These are phyloP conservation scores for Hecatera dysodea DNA, from an alignment of 2,888 invertebrate genomes.

Conservation along the genomic window DNA sequence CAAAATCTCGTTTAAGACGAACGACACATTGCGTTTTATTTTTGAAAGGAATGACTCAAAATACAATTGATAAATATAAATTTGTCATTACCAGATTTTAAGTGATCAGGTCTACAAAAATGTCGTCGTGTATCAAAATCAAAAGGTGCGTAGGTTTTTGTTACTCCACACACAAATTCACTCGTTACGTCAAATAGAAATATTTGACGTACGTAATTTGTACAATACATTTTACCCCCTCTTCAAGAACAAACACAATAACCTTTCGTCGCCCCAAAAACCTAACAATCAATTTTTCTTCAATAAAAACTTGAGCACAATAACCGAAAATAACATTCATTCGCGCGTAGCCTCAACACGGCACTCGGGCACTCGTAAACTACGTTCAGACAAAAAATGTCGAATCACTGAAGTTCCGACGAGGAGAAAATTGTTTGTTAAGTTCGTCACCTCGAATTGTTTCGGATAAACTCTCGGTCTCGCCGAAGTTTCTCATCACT, in stretches of 20 bases:
- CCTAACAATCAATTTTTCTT: conserved; percentile 56
- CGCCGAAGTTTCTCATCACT: conserved; percentile 54
- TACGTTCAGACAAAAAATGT: conserved; percentile 58
- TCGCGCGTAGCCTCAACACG: conserved; percentile 49
- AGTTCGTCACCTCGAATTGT: conserved; percentile 72
- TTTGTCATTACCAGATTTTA: background rate
- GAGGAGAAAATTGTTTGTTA: conserved; percentile 69
- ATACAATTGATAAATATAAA: background rate
- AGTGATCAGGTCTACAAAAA: background rate
- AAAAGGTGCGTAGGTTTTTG: background rate
- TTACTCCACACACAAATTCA: background rate
- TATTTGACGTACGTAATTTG: no score
- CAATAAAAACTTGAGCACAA: conserved; percentile 55
- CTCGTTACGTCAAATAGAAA: background rate
- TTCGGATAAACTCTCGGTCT: conserved; percentile 64
- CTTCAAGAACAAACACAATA: conserved; percentile 26
- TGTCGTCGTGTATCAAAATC: background rate
- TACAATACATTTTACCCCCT: conserved; percentile 4
- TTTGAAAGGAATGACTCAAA: background rate
- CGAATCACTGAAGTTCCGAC: conserved; percentile 61
- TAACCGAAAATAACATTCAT: conserved; percentile 51
- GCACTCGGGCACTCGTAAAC: conserved; percentile 56
- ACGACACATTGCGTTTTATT: conserved; percentile 5
- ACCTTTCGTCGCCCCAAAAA: conserved; percentile 30
- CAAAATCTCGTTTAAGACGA: conserved; percentile 1